Conservation (phyloP, 1,140 invertebrate species). For the Neodiprion virginianus region DNA sequence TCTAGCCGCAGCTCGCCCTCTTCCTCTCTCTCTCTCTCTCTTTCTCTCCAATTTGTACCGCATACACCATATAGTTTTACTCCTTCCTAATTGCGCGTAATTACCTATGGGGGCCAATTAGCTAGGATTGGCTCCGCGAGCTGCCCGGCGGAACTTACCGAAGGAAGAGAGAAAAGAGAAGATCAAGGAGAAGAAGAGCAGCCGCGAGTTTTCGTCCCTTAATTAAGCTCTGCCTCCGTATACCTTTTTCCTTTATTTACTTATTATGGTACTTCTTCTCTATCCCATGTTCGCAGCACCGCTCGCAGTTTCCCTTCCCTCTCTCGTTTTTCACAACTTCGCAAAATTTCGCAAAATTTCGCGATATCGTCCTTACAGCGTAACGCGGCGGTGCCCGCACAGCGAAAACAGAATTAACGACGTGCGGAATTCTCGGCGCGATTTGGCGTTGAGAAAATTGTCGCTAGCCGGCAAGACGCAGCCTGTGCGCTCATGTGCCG, state of each 20-base stretch:
- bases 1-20: constrained; percentile 26
- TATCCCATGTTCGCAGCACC: neutral
- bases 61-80: constrained; percentile 32
- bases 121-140: constrained; percentile 39
- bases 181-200: constrained; percentile 19
- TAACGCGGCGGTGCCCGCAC: too few relatives aligned
- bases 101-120: constrained; percentile 53
- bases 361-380: too few relatives aligned
- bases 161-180: too few relatives aligned
- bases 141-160: too few relatives aligned
- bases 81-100: constrained; percentile 58
- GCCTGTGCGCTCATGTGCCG: too few relatives aligned
- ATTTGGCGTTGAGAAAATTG: too few relatives aligned
- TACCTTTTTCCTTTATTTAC: neutral
- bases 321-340: too few relatives aligned
- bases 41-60: constrained; percentile 36
- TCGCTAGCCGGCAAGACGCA: too few relatives aligned
- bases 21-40: constrained; percentile 27
- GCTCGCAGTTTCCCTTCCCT: neutral
- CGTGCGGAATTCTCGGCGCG: too few relatives aligned
- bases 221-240: constrained; percentile 11
- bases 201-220: constrained; percentile 31
- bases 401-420: too few relatives aligned
- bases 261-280: neutral
- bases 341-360: too few relatives aligned